Evolutionary conservation across 2,888 invertebrate genomes (phyloP).

Genomic region (Polyploca ridens): DNA sequence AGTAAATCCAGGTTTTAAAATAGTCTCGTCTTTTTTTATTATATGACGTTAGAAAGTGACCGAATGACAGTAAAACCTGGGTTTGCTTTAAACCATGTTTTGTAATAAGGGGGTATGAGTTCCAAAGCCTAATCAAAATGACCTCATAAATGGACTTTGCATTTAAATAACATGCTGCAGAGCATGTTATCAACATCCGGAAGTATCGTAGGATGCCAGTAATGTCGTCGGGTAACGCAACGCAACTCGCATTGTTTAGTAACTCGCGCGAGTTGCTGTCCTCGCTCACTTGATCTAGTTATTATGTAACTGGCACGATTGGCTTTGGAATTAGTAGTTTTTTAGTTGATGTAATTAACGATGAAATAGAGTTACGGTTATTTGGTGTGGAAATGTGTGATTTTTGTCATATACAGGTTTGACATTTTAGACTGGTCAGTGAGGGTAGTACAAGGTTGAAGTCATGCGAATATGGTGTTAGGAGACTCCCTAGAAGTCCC

Average conservation of each 20-base stretch:
- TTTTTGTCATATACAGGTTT: not conserved
- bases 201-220: slow-evolving; percentile 22
- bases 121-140: not conserved
- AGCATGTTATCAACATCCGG: slow-evolving; percentile 17
- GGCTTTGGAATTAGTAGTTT: slow-evolving; percentile 19
- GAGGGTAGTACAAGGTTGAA: too few relatives aligned
- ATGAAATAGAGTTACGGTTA: not conserved
- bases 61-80: too few relatives aligned
- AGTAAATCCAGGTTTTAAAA: too few relatives aligned
- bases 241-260: slow-evolving; percentile 14
- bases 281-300: slow-evolving; percentile 55
- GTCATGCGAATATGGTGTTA: too few relatives aligned
- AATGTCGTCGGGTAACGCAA: slow-evolving; percentile 16
- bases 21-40: too few relatives aligned
- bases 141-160: not conserved
- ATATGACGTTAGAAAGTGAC: too few relatives aligned
- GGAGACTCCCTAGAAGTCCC: too few relatives aligned
- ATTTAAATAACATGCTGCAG: not conserved
- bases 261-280: slow-evolving; percentile 27
- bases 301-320: slow-evolving; percentile 32
- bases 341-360: slow-evolving; percentile 17
- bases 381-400: not conserved
- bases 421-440: too few relatives aligned
- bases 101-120: too few relatives aligned
- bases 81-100: too few relatives aligned